These are phyloP conservation scores for Meles meles DNA, from an alignment of 2,113 vertebrate genomes.

Conservation along the genomic window DNA sequence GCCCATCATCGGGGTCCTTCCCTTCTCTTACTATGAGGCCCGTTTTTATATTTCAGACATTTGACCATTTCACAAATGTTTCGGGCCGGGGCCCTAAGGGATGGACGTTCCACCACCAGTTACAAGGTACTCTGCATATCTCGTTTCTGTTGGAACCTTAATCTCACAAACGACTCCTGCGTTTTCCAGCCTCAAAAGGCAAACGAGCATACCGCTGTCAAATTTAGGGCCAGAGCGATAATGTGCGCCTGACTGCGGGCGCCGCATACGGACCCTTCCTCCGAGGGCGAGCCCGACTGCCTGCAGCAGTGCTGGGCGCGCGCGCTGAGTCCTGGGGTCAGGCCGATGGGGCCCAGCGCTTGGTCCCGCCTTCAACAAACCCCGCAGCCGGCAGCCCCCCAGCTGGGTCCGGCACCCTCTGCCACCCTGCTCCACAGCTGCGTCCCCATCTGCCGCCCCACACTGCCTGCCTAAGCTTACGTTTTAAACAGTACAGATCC, in stretches of 20 bases:
- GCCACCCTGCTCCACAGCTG: not conserved
- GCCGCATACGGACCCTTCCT: accelerated
- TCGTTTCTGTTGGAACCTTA: constrained; percentile 87
- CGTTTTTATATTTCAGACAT: not conserved
- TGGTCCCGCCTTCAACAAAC: not conserved
- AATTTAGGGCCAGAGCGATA: constrained; percentile 77
- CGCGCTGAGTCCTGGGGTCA: not conserved
- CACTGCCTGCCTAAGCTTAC: not conserved
- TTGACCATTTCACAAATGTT: not conserved
- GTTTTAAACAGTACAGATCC: not conserved
- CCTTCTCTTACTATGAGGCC: not conserved
- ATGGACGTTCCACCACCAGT: constrained; percentile 88
- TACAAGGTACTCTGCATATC: constrained; percentile 90
- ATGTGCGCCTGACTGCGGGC: constrained; percentile 29
- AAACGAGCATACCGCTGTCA: constrained; percentile 87
- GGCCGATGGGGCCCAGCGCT: not conserved
- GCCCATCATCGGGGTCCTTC: not conserved
- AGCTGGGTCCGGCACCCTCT: not conserved
- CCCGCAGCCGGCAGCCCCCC: not conserved
- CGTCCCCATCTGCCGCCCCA: not conserved
- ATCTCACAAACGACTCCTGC: constrained; percentile 94
- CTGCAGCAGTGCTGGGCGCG: too few species aligned
- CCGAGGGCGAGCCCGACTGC: too few species aligned
- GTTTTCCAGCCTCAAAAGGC: constrained; percentile 92
- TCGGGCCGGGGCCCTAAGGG: too few species aligned